phyloP scores from a whole-genome alignment of 2,797 vertebrate species.

The Tenualosa thibaudeaui region DNA sequence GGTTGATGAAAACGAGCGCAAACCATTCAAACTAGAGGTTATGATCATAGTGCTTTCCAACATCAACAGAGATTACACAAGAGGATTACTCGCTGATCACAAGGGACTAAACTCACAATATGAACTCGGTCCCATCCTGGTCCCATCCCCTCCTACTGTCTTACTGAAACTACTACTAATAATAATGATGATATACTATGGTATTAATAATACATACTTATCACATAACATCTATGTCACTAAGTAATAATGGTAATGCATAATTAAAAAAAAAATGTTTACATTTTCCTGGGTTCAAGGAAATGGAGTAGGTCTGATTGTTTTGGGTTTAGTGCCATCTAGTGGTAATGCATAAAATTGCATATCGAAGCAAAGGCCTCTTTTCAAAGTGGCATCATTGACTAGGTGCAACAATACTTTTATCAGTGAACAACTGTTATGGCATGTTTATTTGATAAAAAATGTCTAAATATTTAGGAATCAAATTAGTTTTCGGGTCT shows the following conservation, averaged over 20 bases:
- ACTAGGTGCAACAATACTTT: not conserved
- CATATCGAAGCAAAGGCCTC: not conserved
- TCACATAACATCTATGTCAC: not conserved
- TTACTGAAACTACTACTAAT: not conserved
- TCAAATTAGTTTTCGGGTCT: not conserved
- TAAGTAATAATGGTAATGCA: not conserved
- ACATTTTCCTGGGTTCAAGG: not conserved
- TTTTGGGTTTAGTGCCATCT: slow-evolving; percentile 27
- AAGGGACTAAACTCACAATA: not conserved
- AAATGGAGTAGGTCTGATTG: not conserved
- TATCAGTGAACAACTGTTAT: not conserved
- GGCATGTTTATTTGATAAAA: not conserved
- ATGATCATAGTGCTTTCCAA: slow-evolving; percentile 24
- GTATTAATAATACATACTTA: not conserved
- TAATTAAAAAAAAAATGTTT: not conserved
- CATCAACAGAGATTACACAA: not conserved
- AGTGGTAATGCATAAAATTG: slow-evolving; percentile 18
- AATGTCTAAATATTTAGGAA: not conserved
- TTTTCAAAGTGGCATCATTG: not conserved
- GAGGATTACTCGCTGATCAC: slow-evolving; percentile 1
- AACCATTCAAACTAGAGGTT: slow-evolving; percentile 27
- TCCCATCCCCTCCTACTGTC: not conserved
- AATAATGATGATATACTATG: not conserved
- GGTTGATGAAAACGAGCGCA: slow-evolving; percentile 55
- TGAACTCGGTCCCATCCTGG: not conserved